Conservation (phyloP, 1,140 invertebrate species). For the Ostrea denselamellosa region DNA sequence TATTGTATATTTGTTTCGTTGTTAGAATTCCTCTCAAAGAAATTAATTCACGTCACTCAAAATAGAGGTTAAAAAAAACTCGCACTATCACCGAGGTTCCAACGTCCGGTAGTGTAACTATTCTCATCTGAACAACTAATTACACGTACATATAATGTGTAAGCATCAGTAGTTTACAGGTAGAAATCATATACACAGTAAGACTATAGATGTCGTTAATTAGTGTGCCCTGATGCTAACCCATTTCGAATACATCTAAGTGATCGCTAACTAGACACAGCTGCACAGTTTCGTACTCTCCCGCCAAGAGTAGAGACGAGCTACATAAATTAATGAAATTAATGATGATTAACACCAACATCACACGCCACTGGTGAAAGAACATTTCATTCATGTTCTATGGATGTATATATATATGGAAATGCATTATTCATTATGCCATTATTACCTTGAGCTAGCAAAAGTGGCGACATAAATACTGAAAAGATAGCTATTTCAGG, state of each 20-base stretch:
- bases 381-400: slow-evolving; percentile 4
- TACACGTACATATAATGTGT: neutral
- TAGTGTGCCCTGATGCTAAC: slow-evolving; percentile 29
- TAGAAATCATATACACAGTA: slow-evolving; percentile 16
- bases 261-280: neutral
- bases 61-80: neutral
- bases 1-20: neutral
- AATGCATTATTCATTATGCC: slow-evolving; percentile 3
- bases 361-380: neutral
- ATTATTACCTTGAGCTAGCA: neutral
- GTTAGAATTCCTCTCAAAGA: neutral
- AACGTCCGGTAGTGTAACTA: neutral
- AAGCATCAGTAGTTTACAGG: neutral
- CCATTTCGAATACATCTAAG: slow-evolving; percentile 31
- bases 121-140: neutral
- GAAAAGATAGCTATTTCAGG: neutral
- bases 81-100: neutral
- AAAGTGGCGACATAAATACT: neutral
- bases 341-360: neutral
- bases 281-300: slow-evolving; percentile 15
- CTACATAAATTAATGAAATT: slow-evolving; percentile 27
- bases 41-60: neutral
- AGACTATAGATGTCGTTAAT: slow-evolving; percentile 25
- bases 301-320: neutral
- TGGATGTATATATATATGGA: neutral